phyloP scores from a whole-genome alignment of 37 sponge, comb jelly and placozoan genomes.

The Bolinopsis microptera region DNA sequence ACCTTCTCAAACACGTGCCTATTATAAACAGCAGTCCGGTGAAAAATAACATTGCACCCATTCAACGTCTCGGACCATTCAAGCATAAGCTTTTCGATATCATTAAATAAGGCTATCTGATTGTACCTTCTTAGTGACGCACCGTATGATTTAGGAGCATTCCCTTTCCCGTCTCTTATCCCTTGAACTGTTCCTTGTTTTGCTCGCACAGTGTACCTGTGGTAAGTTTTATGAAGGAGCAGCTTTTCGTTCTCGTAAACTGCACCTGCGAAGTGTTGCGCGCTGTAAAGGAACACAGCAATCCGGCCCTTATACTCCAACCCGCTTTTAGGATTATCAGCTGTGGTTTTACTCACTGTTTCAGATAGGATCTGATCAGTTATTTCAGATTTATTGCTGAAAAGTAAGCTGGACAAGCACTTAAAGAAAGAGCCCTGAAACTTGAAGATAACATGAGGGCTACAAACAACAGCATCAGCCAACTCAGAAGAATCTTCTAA shows the following conservation, averaged over 20 bases:
- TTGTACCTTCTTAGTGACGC: not conserved
- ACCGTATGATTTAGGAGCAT: conserved; percentile 73
- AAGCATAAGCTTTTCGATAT: conserved; percentile 73
- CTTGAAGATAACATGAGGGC: conserved; percentile 11
- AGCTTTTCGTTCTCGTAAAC: conserved; percentile 79
- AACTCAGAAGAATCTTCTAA: conserved; percentile 23
- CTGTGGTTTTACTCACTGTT: not conserved
- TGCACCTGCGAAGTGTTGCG: conserved; percentile 90
- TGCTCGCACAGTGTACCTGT: conserved; percentile 94
- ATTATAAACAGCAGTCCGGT: conserved; percentile 73
- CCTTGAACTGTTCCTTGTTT: conserved; percentile 92
- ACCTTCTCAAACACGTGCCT: conserved; percentile 53
- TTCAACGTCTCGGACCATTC: conserved; percentile 71
- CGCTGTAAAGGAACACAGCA: conserved; percentile 56
- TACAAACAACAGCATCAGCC: not conserved
- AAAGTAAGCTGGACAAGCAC: not conserved
- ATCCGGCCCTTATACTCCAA: not conserved
- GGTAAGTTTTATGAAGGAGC: conserved; percentile 92
- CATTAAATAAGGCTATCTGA: conserved; percentile 65
- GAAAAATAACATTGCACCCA: conserved; percentile 71
- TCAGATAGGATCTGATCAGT: not conserved
- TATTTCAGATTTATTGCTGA: not conserved
- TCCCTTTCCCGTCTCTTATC: conserved; percentile 80
- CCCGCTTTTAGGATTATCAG: not conserved
- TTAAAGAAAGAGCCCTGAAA: not conserved